phyloP scores from a whole-genome alignment of 2,797 vertebrate species.

The Amblyraja radiata region DNA sequence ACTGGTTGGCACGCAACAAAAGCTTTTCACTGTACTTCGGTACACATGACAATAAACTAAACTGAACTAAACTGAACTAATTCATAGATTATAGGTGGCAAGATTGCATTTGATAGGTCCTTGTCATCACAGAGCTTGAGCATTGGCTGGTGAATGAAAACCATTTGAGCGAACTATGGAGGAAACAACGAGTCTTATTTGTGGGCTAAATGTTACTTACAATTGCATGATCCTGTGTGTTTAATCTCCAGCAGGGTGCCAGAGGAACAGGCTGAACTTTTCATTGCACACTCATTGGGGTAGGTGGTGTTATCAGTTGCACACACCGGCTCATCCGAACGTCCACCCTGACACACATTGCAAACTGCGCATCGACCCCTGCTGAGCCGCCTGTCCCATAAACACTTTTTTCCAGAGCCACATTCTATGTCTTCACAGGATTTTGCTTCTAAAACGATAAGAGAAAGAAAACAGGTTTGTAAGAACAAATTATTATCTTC shows the following conservation, averaged over 20 bases:
- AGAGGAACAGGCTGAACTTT: slow-evolving; percentile 86
- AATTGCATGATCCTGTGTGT: slow-evolving; percentile 97
- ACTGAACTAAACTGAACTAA: no score
- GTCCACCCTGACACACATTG: slow-evolving; percentile 76
- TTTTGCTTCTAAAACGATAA: slow-evolving; percentile 78
- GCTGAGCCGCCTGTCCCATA: slow-evolving; percentile 88
- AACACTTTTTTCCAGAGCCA: slow-evolving; percentile 81
- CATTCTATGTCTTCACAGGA: slow-evolving; percentile 96
- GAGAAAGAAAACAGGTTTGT: background rate
- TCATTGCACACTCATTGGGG: slow-evolving; percentile 93
- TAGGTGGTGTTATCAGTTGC: slow-evolving; percentile 97
- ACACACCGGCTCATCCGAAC: slow-evolving; percentile 86
- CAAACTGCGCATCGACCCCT: slow-evolving; percentile 86
- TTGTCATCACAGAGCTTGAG: background rate
- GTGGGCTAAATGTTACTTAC: slow-evolving; percentile 78
- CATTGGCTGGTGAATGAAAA: background rate
- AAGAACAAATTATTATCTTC: background rate
- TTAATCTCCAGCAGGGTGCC: slow-evolving; percentile 92
- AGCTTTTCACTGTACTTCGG: no score
- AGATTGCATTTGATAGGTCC: background rate
- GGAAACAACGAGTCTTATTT: slow-evolving; percentile 21
- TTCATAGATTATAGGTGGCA: background rate
- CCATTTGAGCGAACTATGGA: background rate
- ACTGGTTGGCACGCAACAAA: no score
- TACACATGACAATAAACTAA: no score